Evolutionary conservation across 2,888 invertebrate species (phyloP), one percentile per base, ranked within the genome.

Genomic region (Camponotus fellah): DNA sequence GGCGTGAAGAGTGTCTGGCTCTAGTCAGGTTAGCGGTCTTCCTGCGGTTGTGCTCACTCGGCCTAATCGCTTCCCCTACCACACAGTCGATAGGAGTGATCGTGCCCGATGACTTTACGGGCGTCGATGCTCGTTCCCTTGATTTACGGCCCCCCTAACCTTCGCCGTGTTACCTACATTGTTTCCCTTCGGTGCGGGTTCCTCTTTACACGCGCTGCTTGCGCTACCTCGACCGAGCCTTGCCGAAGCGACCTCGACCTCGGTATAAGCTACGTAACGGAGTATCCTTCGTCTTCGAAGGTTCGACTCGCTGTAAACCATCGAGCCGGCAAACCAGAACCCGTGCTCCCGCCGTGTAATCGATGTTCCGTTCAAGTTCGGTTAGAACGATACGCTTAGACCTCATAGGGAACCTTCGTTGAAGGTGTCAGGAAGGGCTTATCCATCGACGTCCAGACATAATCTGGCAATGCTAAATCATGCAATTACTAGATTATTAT

Each of bases 61-160:
- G 85, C 87, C 88, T 91, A 91, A 91, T 91, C 89, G 90, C 74
- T 85, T 85, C 89, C 90, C 87, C 86, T 84, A 87, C 82, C 86
- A 86, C 79, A 46, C 80, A 81, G 87, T 90, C 90, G 91, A 91
- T 91, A 92, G 90, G 89, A 92, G 91, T 91, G 92, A 92, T 92
- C 92, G 92, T 89, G 89, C 87, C 91, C 93, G 93, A 93, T 93
- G 93, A 93, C 92, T 94, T 94, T 93, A 94, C 94, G 93, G 92
- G 91, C 92, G 91, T 93, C 93, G 94, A 94, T 93, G 92, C 93
- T 93, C 93, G 93, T 94, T 93, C 90, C 86, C 90, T 91, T 94
- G 93, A 94, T 94, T 94, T 94, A 94, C 92, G 92, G 90, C 91
- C 88, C 92, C 86, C 92, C 92, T 92, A 93, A 93, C 93, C 93